Base-by-base conservation (phyloP, 2,888 invertebrate species). In the Carterocephalus palaemon region DNA sequence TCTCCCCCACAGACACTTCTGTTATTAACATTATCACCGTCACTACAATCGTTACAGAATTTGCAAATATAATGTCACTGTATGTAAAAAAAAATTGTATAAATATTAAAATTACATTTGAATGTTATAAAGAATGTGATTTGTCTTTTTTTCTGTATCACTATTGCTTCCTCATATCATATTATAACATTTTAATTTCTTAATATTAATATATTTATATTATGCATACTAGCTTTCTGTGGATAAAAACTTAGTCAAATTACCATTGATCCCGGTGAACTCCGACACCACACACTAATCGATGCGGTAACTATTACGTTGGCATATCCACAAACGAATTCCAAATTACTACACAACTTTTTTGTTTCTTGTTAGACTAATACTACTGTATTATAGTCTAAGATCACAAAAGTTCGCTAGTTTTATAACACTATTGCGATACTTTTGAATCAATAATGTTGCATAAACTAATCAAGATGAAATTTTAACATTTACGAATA, bases 241-340 rank as follows among this genome's bases (percentile, higher is more conserved):
- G n/a, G n/a, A n/a, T n/a, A n/a, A n/a, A n/a, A n/a, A n/a, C n/a
- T n/a, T n/a, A n/a, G n/a, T n/a, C n/a, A n/a, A n/a, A n/a, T n/a
- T n/a, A n/a, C n/a, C n/a, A n/a, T n/a, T n/a, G 76, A 69, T 79
- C 78, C 70, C 75, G 55, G 24, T 56, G 68, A 75, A 70, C 77
- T 73, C 59, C 71, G 68, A 66, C 71, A 57, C 49, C 56, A 52
- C 49, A 59, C 56, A 46, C 47, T 22, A 20, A 23, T 19, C 33
- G 31, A 51, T 57, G 59, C 61, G 23, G 22, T 60, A 31, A 47
- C 49, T 33, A 37, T 41, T 40, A 36, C 52, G 56, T 42, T 49
- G 46, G 36, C 47, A 39, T 54, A 41, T 54, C 42, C 42, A 23
- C 24, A 49, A 43, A 46, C 31, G 47, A 22, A 45, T 41, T 28